phyloP scores from a whole-genome alignment of 2,113 vertebrate genomes.

The Typhlomys cinereus region DNA sequence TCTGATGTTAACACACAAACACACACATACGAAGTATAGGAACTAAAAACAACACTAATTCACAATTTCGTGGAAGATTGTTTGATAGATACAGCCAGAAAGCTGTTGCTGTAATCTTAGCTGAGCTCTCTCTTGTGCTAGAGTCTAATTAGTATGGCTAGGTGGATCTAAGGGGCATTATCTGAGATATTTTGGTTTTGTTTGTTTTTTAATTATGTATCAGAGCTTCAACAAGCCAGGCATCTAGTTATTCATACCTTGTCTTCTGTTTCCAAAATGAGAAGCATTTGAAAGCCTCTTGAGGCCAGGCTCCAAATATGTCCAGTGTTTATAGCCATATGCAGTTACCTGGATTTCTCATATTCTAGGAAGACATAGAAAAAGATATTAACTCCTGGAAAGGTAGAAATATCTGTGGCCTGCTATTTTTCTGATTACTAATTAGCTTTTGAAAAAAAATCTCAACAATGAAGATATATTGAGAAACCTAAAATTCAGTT shows the following conservation, averaged over 20 bases:
- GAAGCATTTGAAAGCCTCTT: neutral
- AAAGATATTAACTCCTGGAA: neutral
- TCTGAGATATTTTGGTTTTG: too few species aligned
- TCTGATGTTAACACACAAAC: too few species aligned
- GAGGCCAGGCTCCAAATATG: neutral
- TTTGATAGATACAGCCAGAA: neutral
- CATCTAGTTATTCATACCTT: neutral
- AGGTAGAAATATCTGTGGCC: neutral
- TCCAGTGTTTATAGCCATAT: neutral
- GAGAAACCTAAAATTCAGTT: neutral
- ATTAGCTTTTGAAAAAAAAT: neutral
- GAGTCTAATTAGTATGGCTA: neutral
- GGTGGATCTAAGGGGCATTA: accelerated
- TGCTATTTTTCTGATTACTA: neutral
- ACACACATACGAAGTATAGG: neutral
- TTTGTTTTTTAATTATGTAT: neutral
- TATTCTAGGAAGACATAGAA: neutral
- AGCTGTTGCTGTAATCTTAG: neutral
- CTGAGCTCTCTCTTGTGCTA: neutral
- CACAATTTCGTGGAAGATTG: neutral
- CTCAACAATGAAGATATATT: neutral
- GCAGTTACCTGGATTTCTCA: neutral
- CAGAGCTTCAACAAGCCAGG: neutral
- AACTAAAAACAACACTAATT: neutral
- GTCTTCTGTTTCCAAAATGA: neutral